Evolutionary conservation across 2,113 vertebrate genomes (phyloP).

Genomic region (Hoplias malabaricus): DNA sequence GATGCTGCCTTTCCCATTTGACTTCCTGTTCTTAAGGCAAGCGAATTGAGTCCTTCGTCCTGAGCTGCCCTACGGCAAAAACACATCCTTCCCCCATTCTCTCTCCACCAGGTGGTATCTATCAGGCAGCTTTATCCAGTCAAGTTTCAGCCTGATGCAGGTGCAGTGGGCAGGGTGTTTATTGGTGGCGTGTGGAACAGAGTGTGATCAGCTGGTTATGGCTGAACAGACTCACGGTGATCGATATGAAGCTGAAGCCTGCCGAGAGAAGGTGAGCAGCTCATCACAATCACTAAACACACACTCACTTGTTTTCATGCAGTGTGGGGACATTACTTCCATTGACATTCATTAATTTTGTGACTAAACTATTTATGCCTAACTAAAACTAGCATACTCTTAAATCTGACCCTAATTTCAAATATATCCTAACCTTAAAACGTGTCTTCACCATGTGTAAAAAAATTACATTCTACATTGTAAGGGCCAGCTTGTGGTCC

Average conservation of each 20-base stretch:
- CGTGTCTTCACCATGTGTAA: too few species aligned
- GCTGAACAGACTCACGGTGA: neutral
- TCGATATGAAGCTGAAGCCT: conserved; percentile 40
- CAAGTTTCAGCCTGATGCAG: conserved; percentile 41
- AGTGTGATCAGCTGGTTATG: conserved; percentile 51
- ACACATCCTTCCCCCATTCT: neutral
- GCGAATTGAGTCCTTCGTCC: neutral
- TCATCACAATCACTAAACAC: conserved; percentile 43
- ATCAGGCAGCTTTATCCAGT: conserved; percentile 37
- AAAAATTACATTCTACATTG: too few species aligned
- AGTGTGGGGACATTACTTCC: too few species aligned
- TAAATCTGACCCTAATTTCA: too few species aligned
- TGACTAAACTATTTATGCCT: too few species aligned
- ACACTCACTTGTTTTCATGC: neutral
- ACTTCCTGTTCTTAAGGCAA: neutral
- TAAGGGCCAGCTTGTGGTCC: too few species aligned
- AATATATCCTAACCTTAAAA: too few species aligned
- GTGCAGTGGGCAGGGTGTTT: conserved; percentile 30
- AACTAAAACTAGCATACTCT: too few species aligned
- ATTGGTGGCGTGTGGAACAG: conserved; percentile 44
- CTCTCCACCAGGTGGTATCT: conserved; percentile 10
- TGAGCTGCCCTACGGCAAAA: neutral
- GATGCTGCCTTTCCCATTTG: neutral
- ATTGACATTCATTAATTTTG: too few species aligned
- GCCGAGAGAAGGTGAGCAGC: conserved; percentile 46